A percentile compares a stretch with the other conserved stretches of the same genome.
These are phyloP conservation scores for Rhyacichthys aspro DNA, from an alignment of 2,797 vertebrate genomes.

Conservation along the genomic window DNA sequence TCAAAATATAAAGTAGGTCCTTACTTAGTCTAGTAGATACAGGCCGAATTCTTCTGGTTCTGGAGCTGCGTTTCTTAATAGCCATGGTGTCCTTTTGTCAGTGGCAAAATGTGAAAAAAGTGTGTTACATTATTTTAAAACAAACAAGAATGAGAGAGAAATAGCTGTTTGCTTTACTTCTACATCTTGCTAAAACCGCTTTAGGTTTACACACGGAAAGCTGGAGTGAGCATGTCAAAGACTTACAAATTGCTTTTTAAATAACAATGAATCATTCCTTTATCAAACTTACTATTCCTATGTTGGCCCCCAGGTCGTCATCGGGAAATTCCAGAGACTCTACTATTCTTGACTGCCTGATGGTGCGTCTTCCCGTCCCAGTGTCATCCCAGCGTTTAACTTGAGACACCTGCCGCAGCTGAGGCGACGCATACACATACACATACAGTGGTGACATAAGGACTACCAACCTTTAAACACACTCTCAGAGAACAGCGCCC, in stretches of 20 bases:
- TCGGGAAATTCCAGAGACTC: constrained; percentile 85
- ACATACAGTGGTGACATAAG: constrained; percentile 19
- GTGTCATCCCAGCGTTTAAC: constrained; percentile 83
- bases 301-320: constrained; percentile 85
- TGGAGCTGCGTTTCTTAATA: constrained; percentile 88
- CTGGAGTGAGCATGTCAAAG: too few relatives aligned
- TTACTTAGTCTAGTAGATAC: constrained; percentile 91
- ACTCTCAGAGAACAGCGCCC: constrained; percentile 22
- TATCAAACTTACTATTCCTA: constrained; percentile 84
- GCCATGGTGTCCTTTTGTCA: constrained; percentile 88
- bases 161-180: too few relatives aligned
- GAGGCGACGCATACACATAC: constrained; percentile 44
- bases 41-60: constrained; percentile 89
- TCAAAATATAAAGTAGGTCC: constrained; percentile 30
- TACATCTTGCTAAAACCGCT: too few relatives aligned
- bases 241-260: too few relatives aligned
- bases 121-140: too few relatives aligned
- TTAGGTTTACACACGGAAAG: too few relatives aligned
- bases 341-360: constrained; percentile 75
- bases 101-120: constrained; percentile 9
- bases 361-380: constrained; percentile 69
- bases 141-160: too few relatives aligned
- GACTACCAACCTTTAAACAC: constrained; percentile 13
- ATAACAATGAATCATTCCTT: too few relatives aligned
- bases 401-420: constrained; percentile 89